Base-by-base conservation (phyloP, 1,140 invertebrate species). In the Dinoponera quadriceps region DNA sequence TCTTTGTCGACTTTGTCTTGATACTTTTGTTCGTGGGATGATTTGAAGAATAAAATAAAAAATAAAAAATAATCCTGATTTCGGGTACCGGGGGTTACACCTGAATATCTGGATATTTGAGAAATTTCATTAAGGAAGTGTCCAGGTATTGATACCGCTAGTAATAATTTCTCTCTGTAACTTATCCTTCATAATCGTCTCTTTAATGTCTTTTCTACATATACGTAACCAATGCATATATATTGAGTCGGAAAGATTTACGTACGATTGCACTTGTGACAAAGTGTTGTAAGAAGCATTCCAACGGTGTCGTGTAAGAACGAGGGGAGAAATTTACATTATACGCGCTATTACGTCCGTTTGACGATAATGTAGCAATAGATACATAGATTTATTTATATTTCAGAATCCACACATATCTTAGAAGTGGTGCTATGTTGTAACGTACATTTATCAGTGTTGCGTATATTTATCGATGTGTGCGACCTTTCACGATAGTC, bases 371-470 rank as follows among this genome's bases (percentile, higher is more conserved):
- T 63, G 11, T 65, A n/a, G n/a, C n/a, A n/a, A n/a, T n/a, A n/a
- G n/a, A n/a, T n/a, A n/a, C n/a, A n/a, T n/a, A 9, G 38, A 44
- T 9, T 44, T 44, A 44, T 44, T 44, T 44, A 44, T 44, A 11
- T n/a, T n/a, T n/a, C n/a, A n/a, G n/a, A 9, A 44, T 5, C 2
- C 5, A 44, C 33, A 77, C 59, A 65, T 54, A 66, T 77, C 66
- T 77, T 29, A 63, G 22, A 69, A 48, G n/a, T 18, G 20, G 59
- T 16, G 62, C 13, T 20, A 69, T 71, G 38, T 57, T 57, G 75
- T 16, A 57, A 78, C 62, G 11, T 11, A 9, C n/a, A 13, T 55
- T 25, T 68, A 44, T 18, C 3, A 38, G 9, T 16, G 13, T 13
- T 3, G n/a, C 13, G n/a, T 14, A 20, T 22, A 44, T 11, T 38